Conservation (phyloP, 2,113 vertebrate species). For the Fulica atra region DNA sequence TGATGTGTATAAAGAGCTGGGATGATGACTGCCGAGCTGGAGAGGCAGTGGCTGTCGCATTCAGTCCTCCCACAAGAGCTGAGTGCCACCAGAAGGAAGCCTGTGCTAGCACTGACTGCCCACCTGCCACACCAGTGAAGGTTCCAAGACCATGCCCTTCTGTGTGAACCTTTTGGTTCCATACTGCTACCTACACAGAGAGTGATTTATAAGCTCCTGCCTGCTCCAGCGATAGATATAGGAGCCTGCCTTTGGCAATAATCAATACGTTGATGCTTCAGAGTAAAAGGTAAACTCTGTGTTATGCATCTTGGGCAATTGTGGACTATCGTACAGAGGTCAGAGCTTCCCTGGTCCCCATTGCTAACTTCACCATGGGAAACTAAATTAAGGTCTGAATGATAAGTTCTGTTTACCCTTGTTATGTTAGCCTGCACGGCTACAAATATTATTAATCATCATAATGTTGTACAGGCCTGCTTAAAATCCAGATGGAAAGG, state of each 20-base stretch:
- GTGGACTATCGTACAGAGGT: not conserved
- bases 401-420: conserved; percentile 45
- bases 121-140: rapidly evolving
- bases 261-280: not conserved
- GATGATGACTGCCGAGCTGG: not conserved
- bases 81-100: not conserved
- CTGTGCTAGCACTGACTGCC: not conserved
- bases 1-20: not conserved
- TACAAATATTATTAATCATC: conserved; percentile 59
- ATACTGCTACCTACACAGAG: rapidly evolving
- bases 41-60: not conserved
- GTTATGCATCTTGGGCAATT: not conserved
- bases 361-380: not conserved
- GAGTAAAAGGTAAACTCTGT: not conserved
- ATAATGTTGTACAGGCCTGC: conserved; percentile 37
- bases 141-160: rapidly evolving
- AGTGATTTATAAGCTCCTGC: not conserved
- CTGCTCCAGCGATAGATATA: not conserved
- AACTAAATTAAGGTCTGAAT: conserved; percentile 43
- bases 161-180: rapidly evolving
- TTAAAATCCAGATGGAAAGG: conserved; percentile 46
- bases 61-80: rapidly evolving
- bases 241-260: not conserved
- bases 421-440: conserved; percentile 22
- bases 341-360: not conserved